These are phyloP conservation scores for Pedionomus torquatus DNA, from an alignment of 2,113 vertebrate species.

Conservation along the genomic window DNA sequence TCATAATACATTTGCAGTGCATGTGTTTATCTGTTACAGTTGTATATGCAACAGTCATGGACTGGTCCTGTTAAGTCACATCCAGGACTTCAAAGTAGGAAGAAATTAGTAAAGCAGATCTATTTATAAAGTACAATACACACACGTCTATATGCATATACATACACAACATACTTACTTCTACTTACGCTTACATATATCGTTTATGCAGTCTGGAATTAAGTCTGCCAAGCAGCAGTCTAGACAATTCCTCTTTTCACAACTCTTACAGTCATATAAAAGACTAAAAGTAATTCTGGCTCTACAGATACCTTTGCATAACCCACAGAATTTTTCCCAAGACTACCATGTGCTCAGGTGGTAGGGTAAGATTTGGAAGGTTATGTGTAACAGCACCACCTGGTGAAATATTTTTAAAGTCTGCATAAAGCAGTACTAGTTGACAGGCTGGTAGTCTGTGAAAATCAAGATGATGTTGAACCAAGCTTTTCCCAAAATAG, in stretches of 20 bases:
- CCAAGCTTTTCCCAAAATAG: background rate
- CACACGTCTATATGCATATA: background rate
- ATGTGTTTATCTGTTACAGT: background rate
- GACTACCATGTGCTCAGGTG: background rate
- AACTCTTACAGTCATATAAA: background rate
- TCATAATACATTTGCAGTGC: accelerated
- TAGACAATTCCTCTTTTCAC: background rate
- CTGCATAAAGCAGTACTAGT: background rate
- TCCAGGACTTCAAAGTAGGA: background rate
- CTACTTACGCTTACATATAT: background rate
- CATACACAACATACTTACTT: background rate
- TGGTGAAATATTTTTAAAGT: slow-evolving; percentile 23
- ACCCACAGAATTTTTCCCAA: background rate
- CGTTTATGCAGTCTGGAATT: background rate
- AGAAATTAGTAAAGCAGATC: background rate
- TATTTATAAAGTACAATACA: background rate
- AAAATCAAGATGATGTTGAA: background rate
- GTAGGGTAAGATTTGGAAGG: background rate
- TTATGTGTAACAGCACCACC: slow-evolving; percentile 55
- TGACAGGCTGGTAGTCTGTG: background rate
- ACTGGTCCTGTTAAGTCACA: background rate
- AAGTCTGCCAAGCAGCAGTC: background rate
- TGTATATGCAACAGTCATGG: background rate
- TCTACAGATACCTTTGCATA: background rate
- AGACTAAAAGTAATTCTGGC: background rate